phyloP scores from a whole-genome alignment of 2,888 invertebrate species.

The Pollenia griseotomentosa region DNA sequence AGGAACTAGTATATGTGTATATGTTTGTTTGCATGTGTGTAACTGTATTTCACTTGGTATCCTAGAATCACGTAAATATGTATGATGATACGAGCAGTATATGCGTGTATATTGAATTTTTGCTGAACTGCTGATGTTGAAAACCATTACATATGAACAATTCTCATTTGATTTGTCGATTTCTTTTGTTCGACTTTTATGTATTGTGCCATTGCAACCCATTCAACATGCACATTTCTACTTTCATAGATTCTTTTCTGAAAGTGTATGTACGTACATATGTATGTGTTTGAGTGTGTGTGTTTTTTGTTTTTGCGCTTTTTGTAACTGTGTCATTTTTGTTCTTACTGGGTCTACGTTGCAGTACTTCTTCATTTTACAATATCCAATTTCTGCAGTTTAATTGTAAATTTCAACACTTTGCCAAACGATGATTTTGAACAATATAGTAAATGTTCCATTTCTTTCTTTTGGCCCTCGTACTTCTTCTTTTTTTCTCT shows the following conservation, averaged over 20 bases:
- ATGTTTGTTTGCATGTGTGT: constrained; percentile 22
- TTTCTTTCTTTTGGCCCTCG: constrained; percentile 5
- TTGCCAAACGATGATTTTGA: constrained; percentile 36
- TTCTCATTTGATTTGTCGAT: constrained; percentile 73
- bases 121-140: constrained; percentile 46
- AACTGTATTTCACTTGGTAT: not conserved
- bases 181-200: constrained; percentile 67
- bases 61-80: not conserved
- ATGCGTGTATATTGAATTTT: constrained; percentile 29
- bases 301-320: no score
- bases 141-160: constrained; percentile 57
- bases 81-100: not conserved
- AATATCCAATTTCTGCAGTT: constrained; percentile 52
- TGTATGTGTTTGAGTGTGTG: not conserved
- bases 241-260: not conserved
- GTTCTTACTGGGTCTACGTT: not conserved
- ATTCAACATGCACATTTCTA: not conserved
- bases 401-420: constrained; percentile 65
- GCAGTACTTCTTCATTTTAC: constrained; percentile 37
- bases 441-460: constrained; percentile 35
- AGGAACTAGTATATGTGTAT: not conserved
- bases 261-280: not conserved
- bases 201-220: constrained; percentile 46
- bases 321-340: not conserved
- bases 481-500: not conserved